Percentiles rank a stretch among this genome's conserved stretches.
Conservation (phyloP, 2,888 invertebrate genomes). For the Pseudococcus longispinus region DNA sequence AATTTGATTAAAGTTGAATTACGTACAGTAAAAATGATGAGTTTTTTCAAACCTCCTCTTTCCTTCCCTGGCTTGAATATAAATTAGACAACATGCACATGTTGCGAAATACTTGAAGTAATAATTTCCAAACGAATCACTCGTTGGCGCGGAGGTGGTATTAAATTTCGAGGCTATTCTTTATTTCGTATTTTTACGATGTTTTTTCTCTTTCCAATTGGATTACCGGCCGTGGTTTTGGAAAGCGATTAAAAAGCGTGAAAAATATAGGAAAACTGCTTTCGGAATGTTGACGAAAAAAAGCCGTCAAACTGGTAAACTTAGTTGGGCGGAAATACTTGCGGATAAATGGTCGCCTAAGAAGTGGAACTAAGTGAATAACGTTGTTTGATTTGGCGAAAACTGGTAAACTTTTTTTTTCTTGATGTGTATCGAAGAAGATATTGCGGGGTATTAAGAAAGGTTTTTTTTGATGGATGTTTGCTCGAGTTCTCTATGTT, state of each 20-base stretch:
- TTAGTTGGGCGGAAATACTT: slow-evolving; percentile 10
- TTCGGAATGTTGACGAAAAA: background rate
- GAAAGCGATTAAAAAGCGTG: slow-evolving; percentile 18
- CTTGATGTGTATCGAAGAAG: background rate
- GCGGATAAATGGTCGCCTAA: slow-evolving; percentile 17
- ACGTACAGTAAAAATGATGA: too few relatives aligned
- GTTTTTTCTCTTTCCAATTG: background rate
- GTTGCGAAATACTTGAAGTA: too few relatives aligned
- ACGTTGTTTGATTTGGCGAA: slow-evolving; percentile 30
- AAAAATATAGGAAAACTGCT: background rate
- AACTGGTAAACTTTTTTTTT: slow-evolving; percentile 29
- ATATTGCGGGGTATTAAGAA: background rate
- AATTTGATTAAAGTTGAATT: too few relatives aligned
- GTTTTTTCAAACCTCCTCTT: too few relatives aligned
- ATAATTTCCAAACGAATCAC: background rate
- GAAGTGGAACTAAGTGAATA: slow-evolving; percentile 28
- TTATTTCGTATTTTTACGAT: background rate
- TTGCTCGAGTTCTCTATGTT: background rate
- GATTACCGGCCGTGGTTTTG: background rate
- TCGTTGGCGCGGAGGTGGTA: background rate
- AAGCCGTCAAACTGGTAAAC: background rate
- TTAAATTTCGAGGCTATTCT: background rate
- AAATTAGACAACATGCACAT: too few relatives aligned
- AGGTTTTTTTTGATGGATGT: slow-evolving; percentile 1
- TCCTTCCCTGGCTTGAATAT: too few relatives aligned